These are phyloP conservation scores for Argyrosomus japonicus DNA, from an alignment of 2,113 vertebrate species.

Conservation along the genomic window DNA sequence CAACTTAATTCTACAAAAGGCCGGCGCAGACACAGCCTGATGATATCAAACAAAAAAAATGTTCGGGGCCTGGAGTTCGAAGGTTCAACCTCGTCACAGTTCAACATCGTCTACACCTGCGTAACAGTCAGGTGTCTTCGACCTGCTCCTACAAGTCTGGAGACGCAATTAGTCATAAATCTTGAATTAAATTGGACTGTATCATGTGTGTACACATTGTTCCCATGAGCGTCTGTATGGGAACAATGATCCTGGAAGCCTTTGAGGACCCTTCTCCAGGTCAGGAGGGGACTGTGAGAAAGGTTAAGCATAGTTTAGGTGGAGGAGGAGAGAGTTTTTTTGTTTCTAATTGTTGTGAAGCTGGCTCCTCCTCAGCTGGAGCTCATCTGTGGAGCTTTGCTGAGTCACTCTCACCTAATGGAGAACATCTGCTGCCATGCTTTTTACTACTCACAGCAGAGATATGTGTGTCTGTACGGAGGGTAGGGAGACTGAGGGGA, in stretches of 20 bases:
- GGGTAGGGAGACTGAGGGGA: background rate
- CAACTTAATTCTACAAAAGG: background rate
- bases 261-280: conserved; percentile 40
- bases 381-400: conserved; percentile 66
- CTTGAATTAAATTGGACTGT: background rate
- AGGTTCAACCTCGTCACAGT: background rate
- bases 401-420: conserved; percentile 73
- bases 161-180: background rate
- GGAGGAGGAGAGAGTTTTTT: background rate
- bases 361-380: conserved; percentile 63
- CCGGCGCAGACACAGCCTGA: background rate
- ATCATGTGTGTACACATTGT: conserved; percentile 7
- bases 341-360: conserved; percentile 57
- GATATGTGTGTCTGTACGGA: background rate
- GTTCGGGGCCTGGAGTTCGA: background rate
- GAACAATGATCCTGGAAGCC: conserved; percentile 39
- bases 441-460: conserved; percentile 45
- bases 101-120: background rate
- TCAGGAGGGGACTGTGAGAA: conserved; percentile 37
- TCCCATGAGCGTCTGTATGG: background rate
- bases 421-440: conserved; percentile 75
- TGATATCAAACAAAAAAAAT: background rate
- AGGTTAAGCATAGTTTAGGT: background rate
- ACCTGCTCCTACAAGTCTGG: background rate
- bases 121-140: background rate